Conservation (phyloP, 2,888 invertebrate species). For the Nasonovia ribisnigri region DNA sequence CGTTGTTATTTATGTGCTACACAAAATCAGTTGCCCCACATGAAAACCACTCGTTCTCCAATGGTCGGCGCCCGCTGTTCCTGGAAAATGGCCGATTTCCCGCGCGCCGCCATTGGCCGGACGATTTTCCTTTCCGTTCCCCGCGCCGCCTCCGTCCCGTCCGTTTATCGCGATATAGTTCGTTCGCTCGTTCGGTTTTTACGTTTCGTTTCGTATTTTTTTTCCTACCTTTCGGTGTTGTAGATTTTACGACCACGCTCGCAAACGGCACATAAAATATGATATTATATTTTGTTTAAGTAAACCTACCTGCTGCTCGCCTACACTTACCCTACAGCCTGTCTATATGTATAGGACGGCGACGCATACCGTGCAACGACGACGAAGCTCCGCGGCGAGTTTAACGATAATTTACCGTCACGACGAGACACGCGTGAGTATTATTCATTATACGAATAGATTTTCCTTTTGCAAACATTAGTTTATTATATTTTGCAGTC, state of each 20-base stretch:
- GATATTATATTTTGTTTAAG: neutral
- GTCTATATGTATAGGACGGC: neutral
- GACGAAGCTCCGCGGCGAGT: neutral
- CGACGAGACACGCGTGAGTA: neutral
- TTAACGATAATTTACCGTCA: neutral
- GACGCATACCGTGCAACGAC: neutral
- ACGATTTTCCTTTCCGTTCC: constrained; percentile 29
- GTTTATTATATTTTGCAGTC: neutral
- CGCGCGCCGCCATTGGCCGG: constrained; percentile 32
- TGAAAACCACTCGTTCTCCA: neutral
- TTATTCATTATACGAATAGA: neutral
- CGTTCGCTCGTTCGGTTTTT: neutral
- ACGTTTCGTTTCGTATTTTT: neutral
- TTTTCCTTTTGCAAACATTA: neutral
- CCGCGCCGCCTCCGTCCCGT: neutral
- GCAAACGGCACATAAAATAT: neutral
- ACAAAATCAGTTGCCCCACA: neutral
- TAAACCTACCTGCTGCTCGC: neutral
- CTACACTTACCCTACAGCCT: neutral
- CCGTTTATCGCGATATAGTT: neutral
- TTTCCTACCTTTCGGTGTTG: neutral
- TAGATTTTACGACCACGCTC: neutral
- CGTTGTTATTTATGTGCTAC: neutral
- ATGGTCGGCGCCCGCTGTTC: constrained; percentile 37
- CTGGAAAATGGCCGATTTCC: constrained; percentile 60